Conservation (phyloP, 2,797 vertebrate genomes). For the Crenichthys baileyi region DNA sequence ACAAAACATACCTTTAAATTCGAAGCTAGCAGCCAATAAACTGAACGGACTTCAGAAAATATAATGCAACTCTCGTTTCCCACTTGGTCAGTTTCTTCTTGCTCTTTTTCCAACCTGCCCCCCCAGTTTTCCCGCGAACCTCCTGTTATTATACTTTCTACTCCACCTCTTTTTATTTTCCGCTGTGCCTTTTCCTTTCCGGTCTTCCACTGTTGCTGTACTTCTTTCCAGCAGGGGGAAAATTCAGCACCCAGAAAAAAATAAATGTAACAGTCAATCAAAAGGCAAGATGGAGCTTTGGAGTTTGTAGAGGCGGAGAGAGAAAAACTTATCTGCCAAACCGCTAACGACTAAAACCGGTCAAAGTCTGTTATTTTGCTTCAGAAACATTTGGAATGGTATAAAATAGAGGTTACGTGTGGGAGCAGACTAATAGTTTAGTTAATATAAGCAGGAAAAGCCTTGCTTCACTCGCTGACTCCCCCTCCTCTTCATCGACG, state of each 20-base stretch:
- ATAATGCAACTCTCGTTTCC: conserved; percentile 46
- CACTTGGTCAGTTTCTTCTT: conserved; percentile 40
- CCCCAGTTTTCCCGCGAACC: conserved; percentile 33
- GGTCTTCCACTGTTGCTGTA: conserved; percentile 34
- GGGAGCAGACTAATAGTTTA: not conserved
- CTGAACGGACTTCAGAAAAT: conserved; percentile 37
- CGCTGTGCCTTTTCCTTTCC: conserved; percentile 30
- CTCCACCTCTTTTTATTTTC: conserved; percentile 53
- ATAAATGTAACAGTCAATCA: conserved; percentile 78
- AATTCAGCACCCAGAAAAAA: conserved; percentile 44
- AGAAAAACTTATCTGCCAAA: not conserved
- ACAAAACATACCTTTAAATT: conserved; percentile 66
- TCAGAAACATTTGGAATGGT: fast-evolving
- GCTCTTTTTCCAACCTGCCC: conserved; percentile 31
- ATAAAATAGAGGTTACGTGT: fast-evolving
- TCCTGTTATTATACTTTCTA: conserved; percentile 47
- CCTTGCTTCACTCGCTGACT: fast-evolving
- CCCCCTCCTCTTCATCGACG: not conserved
- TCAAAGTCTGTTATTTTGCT: fast-evolving
- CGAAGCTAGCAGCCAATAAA: conserved; percentile 21
- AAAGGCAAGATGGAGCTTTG: conserved; percentile 38
- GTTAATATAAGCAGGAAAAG: not conserved
- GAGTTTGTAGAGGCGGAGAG: conserved; percentile 52
- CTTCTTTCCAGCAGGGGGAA: conserved; percentile 66
- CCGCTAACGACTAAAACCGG: fast-evolving